phyloP scores from a whole-genome alignment of 2,113 vertebrate species.

The Phasianus colchicus region DNA sequence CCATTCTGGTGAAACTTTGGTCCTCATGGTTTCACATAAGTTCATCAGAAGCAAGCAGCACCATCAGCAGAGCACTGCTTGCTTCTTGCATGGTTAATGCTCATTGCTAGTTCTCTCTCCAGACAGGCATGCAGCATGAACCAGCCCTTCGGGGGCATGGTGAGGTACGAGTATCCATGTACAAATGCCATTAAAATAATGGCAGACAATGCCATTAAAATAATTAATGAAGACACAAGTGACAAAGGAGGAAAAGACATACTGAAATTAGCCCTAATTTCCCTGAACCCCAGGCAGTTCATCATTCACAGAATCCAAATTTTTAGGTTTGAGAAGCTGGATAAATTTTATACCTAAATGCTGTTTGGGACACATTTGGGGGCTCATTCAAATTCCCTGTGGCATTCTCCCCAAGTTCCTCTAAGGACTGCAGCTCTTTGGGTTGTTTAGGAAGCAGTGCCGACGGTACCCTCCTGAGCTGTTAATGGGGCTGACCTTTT shows the following conservation, averaged over 20 bases:
- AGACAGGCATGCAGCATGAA: neutral
- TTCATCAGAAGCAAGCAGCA: neutral
- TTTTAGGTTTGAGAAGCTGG: neutral
- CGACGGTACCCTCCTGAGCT: neutral
- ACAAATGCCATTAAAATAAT: neutral
- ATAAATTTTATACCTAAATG: neutral
- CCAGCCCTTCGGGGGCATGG: neutral
- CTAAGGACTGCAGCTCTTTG: neutral
- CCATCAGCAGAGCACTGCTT: rapidly evolving
- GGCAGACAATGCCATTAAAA: rapidly evolving
- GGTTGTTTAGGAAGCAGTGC: slow-evolving; percentile 19
- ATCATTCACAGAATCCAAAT: neutral
- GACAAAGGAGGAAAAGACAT: neutral
- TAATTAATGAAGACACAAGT: neutral
- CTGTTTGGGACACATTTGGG: rapidly evolving
- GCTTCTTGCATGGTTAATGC: neutral
- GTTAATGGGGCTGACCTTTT: slow-evolving; percentile 53
- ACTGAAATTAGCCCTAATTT: neutral
- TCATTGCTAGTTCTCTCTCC: neutral
- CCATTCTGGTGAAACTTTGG: neutral
- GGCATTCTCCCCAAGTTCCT: neutral
- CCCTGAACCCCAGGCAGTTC: neutral
- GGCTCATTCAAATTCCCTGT: neutral
- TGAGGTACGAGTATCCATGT: neutral
- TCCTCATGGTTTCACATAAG: neutral